phyloP scores from a whole-genome alignment of 2,888 invertebrate species.

The Hirtodrosophila trivittata region DNA sequence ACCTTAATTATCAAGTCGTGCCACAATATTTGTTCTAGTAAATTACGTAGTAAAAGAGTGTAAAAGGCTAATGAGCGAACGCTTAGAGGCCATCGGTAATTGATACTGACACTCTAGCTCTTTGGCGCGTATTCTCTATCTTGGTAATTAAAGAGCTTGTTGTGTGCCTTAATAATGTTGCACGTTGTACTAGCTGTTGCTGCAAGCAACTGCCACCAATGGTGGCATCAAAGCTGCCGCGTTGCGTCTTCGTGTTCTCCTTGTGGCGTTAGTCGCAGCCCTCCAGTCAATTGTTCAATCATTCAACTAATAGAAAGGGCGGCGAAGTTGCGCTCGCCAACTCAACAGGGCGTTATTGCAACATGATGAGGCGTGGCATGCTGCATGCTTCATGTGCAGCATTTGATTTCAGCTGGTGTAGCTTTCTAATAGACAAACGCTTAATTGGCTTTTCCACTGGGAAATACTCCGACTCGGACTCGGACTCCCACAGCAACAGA shows the following conservation, averaged over 20 bases:
- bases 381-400: constrained; percentile 9
- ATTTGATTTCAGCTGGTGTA: constrained; percentile 9
- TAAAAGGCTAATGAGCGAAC: constrained; percentile 33
- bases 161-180: constrained; percentile 31
- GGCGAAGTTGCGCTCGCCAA: constrained; percentile 28
- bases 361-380: constrained; percentile 42
- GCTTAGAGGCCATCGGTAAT: constrained; percentile 19
- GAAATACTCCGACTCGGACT: no score
- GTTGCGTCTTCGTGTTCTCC: not conserved
- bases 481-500: not conserved
- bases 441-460: constrained; percentile 52
- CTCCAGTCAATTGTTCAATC: constrained; percentile 63
- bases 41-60: constrained; percentile 19
- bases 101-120: not conserved
- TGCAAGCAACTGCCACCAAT: constrained; percentile 3
- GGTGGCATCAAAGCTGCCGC: constrained; percentile 11
- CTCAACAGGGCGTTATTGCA: constrained; percentile 45
- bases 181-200: constrained; percentile 31
- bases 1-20: not conserved
- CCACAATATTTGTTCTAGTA: constrained; percentile 27
- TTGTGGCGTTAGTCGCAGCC: constrained; percentile 13
- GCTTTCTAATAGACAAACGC: constrained; percentile 43
- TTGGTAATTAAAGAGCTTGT: constrained; percentile 38
- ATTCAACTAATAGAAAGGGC: constrained; percentile 59
- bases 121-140: not conserved